A percentile compares a stretch with the other conserved stretches of the same genome.
phyloP scores from a whole-genome alignment of 2,113 vertebrate species.

The Tragulus kanchil region DNA sequence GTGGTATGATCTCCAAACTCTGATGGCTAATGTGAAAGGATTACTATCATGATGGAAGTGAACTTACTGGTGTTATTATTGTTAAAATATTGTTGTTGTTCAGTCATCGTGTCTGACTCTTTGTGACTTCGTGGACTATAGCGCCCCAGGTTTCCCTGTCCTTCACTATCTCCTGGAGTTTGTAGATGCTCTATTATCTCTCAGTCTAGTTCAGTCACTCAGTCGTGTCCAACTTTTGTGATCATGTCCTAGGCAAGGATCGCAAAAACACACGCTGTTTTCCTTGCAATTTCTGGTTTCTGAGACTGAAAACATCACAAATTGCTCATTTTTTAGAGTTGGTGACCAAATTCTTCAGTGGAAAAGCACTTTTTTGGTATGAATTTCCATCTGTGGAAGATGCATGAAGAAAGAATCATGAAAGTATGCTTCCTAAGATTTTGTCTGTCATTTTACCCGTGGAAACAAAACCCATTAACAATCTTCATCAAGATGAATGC shows the following conservation, averaged over 20 bases:
- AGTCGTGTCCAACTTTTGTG: background rate
- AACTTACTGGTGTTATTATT: too few relatives aligned
- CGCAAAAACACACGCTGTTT: background rate
- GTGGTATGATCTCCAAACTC: background rate
- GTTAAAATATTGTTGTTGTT: too few relatives aligned
- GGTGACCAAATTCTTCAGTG: background rate
- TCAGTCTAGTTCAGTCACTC: too few relatives aligned
- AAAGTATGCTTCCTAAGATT: background rate
- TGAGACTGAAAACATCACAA: background rate
- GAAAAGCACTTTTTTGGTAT: background rate
- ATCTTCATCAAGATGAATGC: background rate
- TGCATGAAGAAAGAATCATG: background rate
- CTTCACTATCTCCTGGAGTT: too few relatives aligned
- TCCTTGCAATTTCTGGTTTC: background rate
- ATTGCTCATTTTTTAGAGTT: background rate
- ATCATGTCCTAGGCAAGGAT: too few relatives aligned
- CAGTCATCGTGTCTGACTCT: background rate
- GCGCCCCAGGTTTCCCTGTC: rapidly evolving
- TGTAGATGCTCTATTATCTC: too few relatives aligned
- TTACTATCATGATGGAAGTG: background rate
- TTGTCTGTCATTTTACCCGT: background rate
- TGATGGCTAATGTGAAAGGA: background rate
- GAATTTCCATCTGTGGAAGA: background rate
- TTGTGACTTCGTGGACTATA: rapidly evolving
- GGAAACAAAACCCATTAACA: background rate